Conservation (phyloP, 2,113 vertebrate genomes). For the Oryzias javanicus region DNA sequence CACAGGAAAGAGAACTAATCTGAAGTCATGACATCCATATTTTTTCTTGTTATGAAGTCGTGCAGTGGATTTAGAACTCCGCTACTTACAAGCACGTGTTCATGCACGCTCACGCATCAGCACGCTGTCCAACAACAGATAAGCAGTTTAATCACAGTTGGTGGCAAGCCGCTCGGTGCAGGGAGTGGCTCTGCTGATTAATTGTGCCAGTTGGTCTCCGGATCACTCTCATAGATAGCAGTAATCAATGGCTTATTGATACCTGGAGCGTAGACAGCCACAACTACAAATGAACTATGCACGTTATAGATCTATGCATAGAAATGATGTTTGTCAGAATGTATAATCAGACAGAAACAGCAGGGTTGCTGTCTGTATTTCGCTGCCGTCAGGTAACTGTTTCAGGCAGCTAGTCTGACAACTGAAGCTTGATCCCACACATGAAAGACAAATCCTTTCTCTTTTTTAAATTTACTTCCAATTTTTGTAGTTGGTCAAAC, state of each 20-base stretch:
- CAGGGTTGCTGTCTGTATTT: neutral
- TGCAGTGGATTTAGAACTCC: constrained; percentile 7
- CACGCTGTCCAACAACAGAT: constrained; percentile 40
- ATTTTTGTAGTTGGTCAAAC: neutral
- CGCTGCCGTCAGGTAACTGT: neutral
- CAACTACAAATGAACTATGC: constrained; percentile 30
- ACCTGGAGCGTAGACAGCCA: constrained; percentile 29
- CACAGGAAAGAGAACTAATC: neutral
- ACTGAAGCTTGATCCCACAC: constrained; percentile 4
- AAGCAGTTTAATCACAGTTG: constrained; percentile 57
- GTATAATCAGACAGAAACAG: neutral
- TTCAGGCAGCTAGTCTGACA: neutral
- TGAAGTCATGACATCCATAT: constrained; percentile 2
- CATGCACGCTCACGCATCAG: constrained; percentile 11
- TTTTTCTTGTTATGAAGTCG: constrained; percentile 1
- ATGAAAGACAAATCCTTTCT: constrained; percentile 19
- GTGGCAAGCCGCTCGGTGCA: constrained; percentile 57
- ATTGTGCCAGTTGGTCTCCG: constrained; percentile 55
- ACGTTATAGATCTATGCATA: constrained; percentile 10
- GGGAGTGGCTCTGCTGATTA: constrained; percentile 60
- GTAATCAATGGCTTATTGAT: constrained; percentile 60
- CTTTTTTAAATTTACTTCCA: too few relatives aligned
- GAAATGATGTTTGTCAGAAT: neutral
- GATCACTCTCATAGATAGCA: constrained; percentile 54
- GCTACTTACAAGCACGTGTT: neutral